Evolutionary conservation across 2,113 vertebrate species (phyloP).

Genomic region (Gadus macrocephalus): DNA sequence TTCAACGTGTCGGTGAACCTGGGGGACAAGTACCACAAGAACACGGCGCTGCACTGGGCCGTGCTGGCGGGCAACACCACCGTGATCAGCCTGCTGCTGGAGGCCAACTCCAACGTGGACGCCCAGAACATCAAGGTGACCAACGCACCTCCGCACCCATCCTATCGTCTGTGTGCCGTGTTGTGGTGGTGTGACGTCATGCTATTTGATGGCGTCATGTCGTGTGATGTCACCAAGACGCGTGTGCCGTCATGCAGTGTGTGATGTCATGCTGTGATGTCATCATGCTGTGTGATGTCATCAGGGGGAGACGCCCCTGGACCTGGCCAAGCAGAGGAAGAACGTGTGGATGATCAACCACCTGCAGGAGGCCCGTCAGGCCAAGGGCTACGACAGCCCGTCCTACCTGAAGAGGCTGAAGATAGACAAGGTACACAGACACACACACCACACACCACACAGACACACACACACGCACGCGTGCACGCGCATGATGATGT

Average conservation of each 20-base stretch:
- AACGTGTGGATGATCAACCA: slow-evolving; percentile 99
- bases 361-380: slow-evolving; percentile 94
- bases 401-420: slow-evolving; percentile 95
- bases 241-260: background rate
- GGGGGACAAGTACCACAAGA: slow-evolving; percentile 99
- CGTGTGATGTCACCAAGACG: background rate
- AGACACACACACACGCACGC: too few species aligned
- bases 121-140: slow-evolving; percentile 72
- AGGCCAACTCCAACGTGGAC: slow-evolving; percentile 94
- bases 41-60: slow-evolving; percentile 97
- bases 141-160: too few species aligned
- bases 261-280: background rate
- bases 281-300: background rate
- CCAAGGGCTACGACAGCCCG: slow-evolving; percentile 96
- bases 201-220: background rate
- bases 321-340: slow-evolving; percentile 97
- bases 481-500: too few species aligned
- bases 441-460: background rate
- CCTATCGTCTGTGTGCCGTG: too few species aligned
- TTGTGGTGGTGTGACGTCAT: background rate
- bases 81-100: slow-evolving; percentile 96
- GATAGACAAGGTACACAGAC: slow-evolving; percentile 87
- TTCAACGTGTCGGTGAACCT: slow-evolving; percentile 98
- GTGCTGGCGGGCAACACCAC: slow-evolving; percentile 98
- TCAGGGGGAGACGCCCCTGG: slow-evolving; percentile 94